phyloP scores from a whole-genome alignment of 2,888 invertebrate genomes.

The Anodontia alba region DNA sequence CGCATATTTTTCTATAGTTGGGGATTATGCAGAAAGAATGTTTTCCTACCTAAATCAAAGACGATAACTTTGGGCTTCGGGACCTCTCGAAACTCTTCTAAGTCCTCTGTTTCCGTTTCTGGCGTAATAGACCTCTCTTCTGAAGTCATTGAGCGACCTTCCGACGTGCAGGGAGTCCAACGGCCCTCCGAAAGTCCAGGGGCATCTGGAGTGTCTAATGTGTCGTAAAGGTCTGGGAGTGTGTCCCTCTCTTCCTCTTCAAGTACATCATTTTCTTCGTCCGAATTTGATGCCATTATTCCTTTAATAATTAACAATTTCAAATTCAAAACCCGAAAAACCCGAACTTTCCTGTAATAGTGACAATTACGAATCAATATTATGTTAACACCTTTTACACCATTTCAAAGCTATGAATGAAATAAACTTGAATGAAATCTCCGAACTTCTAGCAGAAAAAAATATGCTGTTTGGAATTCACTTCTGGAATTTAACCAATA shows the following conservation, averaged over 20 bases:
- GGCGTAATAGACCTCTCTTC: constrained; percentile 59
- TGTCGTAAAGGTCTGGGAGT: constrained; percentile 52
- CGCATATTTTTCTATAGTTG: too few species aligned
- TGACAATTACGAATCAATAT: too few species aligned
- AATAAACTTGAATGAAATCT: constrained; percentile 43
- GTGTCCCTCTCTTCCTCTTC: constrained; percentile 54
- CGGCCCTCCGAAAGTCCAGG: constrained; percentile 41
- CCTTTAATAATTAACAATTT: neutral
- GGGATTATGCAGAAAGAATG: too few species aligned
- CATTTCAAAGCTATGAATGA: constrained; percentile 44
- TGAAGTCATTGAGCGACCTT: constrained; percentile 41
- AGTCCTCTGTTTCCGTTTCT: constrained; percentile 47
- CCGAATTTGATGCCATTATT: constrained; percentile 31
- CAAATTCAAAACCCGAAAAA: neutral
- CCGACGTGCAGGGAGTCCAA: constrained; percentile 22
- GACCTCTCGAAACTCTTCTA: constrained; percentile 52
- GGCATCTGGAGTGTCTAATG: constrained; percentile 48
- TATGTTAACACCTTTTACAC: neutral
- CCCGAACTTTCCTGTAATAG: neutral
- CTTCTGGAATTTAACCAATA: constrained; percentile 50
- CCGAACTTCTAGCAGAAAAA: constrained; percentile 4
- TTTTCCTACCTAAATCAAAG: constrained; percentile 68
- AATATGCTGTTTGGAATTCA: constrained; percentile 35
- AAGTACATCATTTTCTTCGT: constrained; percentile 20
- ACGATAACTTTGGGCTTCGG: constrained; percentile 69